Evolutionary conservation across 2,888 invertebrate species (phyloP).

Genomic region (Drosophila seclusa): DNA sequence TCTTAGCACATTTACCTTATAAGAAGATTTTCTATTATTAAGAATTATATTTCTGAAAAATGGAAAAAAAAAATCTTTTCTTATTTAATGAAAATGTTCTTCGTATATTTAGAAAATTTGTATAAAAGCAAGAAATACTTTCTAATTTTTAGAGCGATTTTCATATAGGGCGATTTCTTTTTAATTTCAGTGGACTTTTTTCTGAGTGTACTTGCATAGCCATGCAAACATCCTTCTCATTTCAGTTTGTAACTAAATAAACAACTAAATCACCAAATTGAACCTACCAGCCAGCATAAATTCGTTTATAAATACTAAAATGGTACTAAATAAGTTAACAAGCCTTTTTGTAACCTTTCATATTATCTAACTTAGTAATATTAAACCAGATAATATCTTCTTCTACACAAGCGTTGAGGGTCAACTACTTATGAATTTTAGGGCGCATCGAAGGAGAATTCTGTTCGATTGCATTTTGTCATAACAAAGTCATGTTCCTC

Average conservation of each 20-base stretch:
- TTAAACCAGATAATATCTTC: neutral
- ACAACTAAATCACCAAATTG: neutral
- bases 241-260: neutral
- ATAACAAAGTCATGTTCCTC: neutral
- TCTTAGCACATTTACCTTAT: neutral
- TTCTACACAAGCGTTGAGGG: neutral
- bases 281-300: neutral
- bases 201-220: neutral
- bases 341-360: neutral
- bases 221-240: neutral
- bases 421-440: neutral
- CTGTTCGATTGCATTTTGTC: neutral
- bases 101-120: neutral
- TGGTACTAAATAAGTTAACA: neutral
- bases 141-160: neutral
- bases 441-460: neutral
- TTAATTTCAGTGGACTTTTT: neutral
- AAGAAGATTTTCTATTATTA: neutral
- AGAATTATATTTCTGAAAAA: neutral
- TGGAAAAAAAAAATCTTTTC: neutral
- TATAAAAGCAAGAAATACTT: neutral
- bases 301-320: neutral
- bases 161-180: neutral
- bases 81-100: neutral
- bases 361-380: neutral